These are phyloP conservation scores for Entomobrya multifasciata DNA, from an alignment of 2,888 invertebrate species.

Conservation along the genomic window DNA sequence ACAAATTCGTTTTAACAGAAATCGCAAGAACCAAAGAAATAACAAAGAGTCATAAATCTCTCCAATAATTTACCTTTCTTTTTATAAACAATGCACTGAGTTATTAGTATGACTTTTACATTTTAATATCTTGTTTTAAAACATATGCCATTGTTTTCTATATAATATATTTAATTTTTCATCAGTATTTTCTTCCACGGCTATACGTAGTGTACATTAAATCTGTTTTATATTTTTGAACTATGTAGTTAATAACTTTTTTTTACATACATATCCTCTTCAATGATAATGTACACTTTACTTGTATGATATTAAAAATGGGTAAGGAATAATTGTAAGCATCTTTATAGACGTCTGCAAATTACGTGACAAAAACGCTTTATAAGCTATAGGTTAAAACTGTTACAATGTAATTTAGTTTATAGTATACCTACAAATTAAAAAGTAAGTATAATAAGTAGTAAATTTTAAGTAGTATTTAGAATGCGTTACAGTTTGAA, in stretches of 20 bases:
- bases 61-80: background rate
- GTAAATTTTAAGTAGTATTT: no score
- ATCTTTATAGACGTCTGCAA: no score
- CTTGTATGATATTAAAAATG: conserved; percentile 2
- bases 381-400: background rate
- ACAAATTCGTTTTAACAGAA: conserved; percentile 61
- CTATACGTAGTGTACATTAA: no score
- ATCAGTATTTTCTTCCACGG: conserved; percentile 18
- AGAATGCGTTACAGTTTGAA: no score
- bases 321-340: no score
- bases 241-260: no score
- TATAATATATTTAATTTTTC: conserved; percentile 31
- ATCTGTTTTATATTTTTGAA: no score
- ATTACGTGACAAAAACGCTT: background rate
- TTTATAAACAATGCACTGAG: conserved; percentile 29
- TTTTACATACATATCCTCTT: no score
- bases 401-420: conserved; percentile 1
- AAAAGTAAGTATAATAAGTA: no score
- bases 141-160: conserved; percentile 4
- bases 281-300: background rate
- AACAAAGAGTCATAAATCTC: conserved; percentile 17
- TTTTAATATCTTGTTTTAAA: background rate
- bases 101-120: background rate
- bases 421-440: background rate
- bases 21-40: conserved; percentile 54